phyloP scores from a whole-genome alignment of 2,113 vertebrate genomes.

The Paraplagusia blochii region DNA sequence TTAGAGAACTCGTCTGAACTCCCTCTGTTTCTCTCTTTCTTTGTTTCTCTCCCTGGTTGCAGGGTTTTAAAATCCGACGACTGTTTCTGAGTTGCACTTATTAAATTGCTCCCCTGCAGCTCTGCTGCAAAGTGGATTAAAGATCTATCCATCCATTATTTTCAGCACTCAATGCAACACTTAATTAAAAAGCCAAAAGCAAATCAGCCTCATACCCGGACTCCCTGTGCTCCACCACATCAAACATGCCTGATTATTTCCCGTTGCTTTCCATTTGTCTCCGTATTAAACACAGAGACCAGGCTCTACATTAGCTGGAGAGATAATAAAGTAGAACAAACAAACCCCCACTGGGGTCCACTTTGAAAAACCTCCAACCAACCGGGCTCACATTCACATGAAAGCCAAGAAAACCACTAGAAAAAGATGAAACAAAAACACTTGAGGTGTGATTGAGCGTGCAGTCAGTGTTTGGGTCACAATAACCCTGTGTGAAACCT shows the following conservation, averaged over 20 bases:
- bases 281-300: slow-evolving; percentile 24
- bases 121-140: slow-evolving; percentile 60
- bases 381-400: background rate
- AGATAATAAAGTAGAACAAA: slow-evolving; percentile 6
- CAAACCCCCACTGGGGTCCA: background rate
- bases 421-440: background rate
- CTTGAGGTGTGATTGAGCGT: background rate
- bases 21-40: slow-evolving; percentile 9
- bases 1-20: too few species aligned
- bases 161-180: slow-evolving; percentile 39
- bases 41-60: background rate
- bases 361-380: background rate
- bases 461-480: slow-evolving; percentile 1
- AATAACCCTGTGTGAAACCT: background rate
- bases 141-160: slow-evolving; percentile 49
- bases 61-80: slow-evolving; percentile 23
- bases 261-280: slow-evolving; percentile 26
- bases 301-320: slow-evolving; percentile 23
- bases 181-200: slow-evolving; percentile 62
- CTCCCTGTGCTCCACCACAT: background rate
- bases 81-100: slow-evolving; percentile 58
- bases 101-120: slow-evolving; percentile 57
- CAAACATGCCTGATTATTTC: slow-evolving; percentile 10
- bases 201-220: slow-evolving; percentile 1
- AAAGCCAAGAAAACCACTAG: background rate